Conservation (phyloP, 2,113 vertebrate genomes). For the Apistogramma diplotaenia region DNA sequence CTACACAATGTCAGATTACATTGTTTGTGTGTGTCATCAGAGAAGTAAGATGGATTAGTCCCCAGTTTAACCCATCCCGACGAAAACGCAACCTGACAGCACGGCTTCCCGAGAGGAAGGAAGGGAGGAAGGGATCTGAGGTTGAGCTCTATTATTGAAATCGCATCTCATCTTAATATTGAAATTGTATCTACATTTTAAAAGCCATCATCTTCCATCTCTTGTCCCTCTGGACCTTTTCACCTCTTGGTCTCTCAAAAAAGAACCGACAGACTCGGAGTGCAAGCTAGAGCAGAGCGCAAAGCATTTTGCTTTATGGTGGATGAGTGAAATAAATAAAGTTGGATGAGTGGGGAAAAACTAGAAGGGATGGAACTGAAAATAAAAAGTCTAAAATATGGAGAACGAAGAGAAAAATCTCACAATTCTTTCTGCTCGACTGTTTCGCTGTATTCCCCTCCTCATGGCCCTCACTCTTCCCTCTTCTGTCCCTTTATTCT, state of each 20-base stretch:
- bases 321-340: background rate
- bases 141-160: conserved; percentile 57
- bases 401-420: conserved; percentile 4
- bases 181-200: conserved; percentile 44
- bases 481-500: conserved; percentile 40
- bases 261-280: conserved; percentile 39
- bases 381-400: background rate
- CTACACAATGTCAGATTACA: conserved; percentile 27
- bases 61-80: conserved; percentile 34
- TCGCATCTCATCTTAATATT: conserved; percentile 39
- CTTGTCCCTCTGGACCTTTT: background rate
- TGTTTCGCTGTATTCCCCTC: conserved; percentile 10
- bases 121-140: conserved; percentile 13
- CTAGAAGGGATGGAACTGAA: background rate
- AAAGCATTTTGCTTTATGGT: background rate
- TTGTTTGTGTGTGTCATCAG: conserved; percentile 37
- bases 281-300: conserved; percentile 2
- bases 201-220: conserved; percentile 45
- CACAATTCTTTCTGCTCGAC: conserved; percentile 29
- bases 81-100: conserved; percentile 46
- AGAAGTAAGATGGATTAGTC: conserved; percentile 54
- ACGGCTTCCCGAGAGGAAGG: conserved; percentile 17
- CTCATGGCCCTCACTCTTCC: conserved; percentile 8
- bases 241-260: conserved; percentile 31
- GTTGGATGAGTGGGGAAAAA: background rate